A percentile compares a stretch with the other conserved stretches of the same genome.
Evolutionary conservation across 2,797 vertebrate species (phyloP).

Genomic region (Acestrorhynchus altus): DNA sequence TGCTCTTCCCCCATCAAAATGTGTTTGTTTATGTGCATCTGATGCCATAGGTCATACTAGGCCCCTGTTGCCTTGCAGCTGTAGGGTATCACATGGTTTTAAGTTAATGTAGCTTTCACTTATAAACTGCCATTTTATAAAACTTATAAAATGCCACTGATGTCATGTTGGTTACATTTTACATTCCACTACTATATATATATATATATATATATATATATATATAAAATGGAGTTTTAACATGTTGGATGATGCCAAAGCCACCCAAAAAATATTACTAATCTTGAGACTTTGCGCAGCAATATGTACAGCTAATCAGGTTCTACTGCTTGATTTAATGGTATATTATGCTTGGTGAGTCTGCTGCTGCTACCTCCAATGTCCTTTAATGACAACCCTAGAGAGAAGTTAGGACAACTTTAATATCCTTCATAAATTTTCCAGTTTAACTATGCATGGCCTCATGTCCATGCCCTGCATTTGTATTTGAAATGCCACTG

Average conservation of each 20-base stretch:
- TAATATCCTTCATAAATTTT: constrained; percentile 43
- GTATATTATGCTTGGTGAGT: constrained; percentile 19
- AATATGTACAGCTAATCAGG: constrained; percentile 48
- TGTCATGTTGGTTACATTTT: not conserved
- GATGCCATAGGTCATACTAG: not conserved
- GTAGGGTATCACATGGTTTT: not conserved
- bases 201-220: no score
- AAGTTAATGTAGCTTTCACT: not conserved
- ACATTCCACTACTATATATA: not conserved
- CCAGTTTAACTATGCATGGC: constrained; percentile 2
- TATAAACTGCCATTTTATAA: constrained; percentile 7
- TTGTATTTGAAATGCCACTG: constrained; percentile 35
- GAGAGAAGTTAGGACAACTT: constrained; percentile 44
- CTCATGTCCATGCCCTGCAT: constrained; percentile 1
- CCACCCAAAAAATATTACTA: no score
- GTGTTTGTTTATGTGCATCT: not conserved
- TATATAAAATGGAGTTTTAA: not conserved
- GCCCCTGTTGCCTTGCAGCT: not conserved
- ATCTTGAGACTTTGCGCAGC: constrained; percentile 13
- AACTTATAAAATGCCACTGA: no score
- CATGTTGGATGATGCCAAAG: not conserved
- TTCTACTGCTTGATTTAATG: constrained; percentile 48
- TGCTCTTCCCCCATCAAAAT: constrained; percentile 6
- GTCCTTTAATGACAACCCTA: constrained; percentile 49
- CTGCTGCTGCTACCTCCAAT: constrained; percentile 21